These are phyloP conservation scores for Ochropleura plecta DNA, from an alignment of 2,888 invertebrate genomes.

Conservation along the genomic window DNA sequence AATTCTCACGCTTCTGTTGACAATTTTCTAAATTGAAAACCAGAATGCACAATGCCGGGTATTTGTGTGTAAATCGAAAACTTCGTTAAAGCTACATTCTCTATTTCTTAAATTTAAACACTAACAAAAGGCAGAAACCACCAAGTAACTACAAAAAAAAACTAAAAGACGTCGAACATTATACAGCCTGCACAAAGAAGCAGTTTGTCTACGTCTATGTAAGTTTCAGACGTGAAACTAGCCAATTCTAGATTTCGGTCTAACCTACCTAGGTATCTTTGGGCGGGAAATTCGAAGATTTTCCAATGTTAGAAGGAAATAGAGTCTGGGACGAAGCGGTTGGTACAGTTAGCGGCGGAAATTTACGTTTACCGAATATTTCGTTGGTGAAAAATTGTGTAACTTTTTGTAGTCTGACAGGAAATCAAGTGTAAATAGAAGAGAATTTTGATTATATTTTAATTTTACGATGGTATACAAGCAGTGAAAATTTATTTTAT, in stretches of 20 bases:
- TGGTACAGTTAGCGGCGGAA: constrained; percentile 56
- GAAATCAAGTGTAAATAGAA: constrained; percentile 33
- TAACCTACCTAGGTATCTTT: constrained; percentile 40
- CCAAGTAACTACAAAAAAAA: constrained; percentile 4
- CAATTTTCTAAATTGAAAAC: background rate
- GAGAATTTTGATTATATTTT: background rate
- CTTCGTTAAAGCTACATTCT: background rate
- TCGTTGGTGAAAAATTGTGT: constrained; percentile 25
- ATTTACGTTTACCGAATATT: constrained; percentile 47
- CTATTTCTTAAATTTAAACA: background rate
- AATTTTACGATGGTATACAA: background rate
- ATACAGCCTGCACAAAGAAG: constrained; percentile 35
- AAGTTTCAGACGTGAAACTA: constrained; percentile 43
- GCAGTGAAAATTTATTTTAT: background rate
- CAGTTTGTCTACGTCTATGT: constrained; percentile 51
- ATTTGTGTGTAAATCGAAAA: background rate
- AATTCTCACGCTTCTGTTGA: background rate
- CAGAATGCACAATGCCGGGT: no score
- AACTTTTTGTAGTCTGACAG: constrained; percentile 18
- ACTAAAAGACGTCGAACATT: constrained; percentile 17
- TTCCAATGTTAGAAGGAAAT: constrained; percentile 63
- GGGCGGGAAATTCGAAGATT: constrained; percentile 58
- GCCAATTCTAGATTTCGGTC: constrained; percentile 42
- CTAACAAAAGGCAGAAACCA: constrained; percentile 20
- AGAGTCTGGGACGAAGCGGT: constrained; percentile 50